phyloP scores from a whole-genome alignment of 2,797 vertebrate genomes.

The Benthosema pterotum region DNA sequence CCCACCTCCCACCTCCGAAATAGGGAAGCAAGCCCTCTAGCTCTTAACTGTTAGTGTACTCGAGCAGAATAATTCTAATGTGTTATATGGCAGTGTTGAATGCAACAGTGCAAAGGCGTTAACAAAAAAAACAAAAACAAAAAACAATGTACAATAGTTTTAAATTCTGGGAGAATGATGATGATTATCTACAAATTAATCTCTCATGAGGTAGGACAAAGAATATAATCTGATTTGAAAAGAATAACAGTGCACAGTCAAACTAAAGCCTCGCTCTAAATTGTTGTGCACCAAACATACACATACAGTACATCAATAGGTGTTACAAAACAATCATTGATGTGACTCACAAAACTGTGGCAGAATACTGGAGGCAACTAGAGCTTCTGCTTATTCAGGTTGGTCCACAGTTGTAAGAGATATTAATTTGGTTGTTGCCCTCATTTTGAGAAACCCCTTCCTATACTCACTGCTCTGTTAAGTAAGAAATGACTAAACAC shows the following conservation, averaged over 20 bases:
- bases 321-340: slow-evolving; percentile 31
- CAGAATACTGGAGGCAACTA: slow-evolving; percentile 1
- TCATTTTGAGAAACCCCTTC: slow-evolving; percentile 37
- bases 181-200: too few species aligned
- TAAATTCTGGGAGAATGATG: too few species aligned
- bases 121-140: too few species aligned
- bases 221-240: too few species aligned
- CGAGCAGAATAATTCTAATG: slow-evolving; percentile 79
- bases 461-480: slow-evolving; percentile 22
- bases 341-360: slow-evolving; percentile 34
- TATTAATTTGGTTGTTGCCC: slow-evolving; percentile 28
- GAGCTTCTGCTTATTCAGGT: slow-evolving; percentile 26
- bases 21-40: slow-evolving; percentile 74
- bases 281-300: too few species aligned
- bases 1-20: slow-evolving; percentile 77
- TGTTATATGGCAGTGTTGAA: slow-evolving; percentile 53
- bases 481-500: slow-evolving; percentile 45
- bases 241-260: too few species aligned
- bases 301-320: too few species aligned
- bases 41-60: slow-evolving; percentile 75
- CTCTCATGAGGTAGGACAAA: too few species aligned
- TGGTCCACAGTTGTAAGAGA: slow-evolving; percentile 19
- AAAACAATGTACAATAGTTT: too few species aligned
- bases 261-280: too few species aligned
- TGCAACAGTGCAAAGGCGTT: slow-evolving; percentile 52